These are phyloP conservation scores for Taeniopygia guttata DNA, from an alignment of 2,797 vertebrate species.

Conservation along the genomic window DNA sequence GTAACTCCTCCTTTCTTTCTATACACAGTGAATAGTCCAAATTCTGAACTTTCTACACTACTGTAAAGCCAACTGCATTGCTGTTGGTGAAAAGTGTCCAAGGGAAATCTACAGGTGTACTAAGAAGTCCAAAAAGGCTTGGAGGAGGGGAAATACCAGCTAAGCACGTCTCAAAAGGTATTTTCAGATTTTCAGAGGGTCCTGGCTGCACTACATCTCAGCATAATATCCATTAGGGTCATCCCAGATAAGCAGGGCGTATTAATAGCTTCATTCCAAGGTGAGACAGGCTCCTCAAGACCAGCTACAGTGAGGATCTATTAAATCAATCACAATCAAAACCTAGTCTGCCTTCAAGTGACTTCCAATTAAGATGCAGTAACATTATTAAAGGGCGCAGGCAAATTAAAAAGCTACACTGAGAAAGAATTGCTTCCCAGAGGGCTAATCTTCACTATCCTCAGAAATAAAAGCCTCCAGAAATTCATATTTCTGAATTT, in stretches of 20 bases:
- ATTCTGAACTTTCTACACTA: not conserved
- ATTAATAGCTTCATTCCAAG: not conserved
- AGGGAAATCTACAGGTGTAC: not conserved
- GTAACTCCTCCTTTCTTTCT: not conserved
- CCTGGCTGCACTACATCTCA: not conserved
- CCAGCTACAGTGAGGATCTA: not conserved
- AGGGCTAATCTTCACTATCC: slow-evolving; percentile 16
- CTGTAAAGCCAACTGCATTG: not conserved
- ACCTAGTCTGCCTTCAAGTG: slow-evolving; percentile 10
- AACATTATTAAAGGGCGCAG: not conserved
- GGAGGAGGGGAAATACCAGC: not conserved
- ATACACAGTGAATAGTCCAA: not conserved
- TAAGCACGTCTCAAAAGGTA: not conserved
- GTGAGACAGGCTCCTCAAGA: not conserved
- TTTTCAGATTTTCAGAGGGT: not conserved
- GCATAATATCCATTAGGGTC: not conserved
- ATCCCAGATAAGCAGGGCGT: not conserved
- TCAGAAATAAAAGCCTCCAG: slow-evolving; percentile 6
- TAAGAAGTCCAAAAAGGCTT: not conserved
- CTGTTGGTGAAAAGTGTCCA: not conserved
- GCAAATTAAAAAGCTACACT: slow-evolving; percentile 25
- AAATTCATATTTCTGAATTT: not conserved
- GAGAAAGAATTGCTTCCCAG: not conserved
- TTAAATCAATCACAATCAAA: slow-evolving; percentile 45
- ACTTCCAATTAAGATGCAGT: slow-evolving; percentile 43